Evolutionary conservation across 2,113 vertebrate genomes (phyloP), one percentile per base, ranked within the genome.

Genomic region (Neoarius graeffei): DNA sequence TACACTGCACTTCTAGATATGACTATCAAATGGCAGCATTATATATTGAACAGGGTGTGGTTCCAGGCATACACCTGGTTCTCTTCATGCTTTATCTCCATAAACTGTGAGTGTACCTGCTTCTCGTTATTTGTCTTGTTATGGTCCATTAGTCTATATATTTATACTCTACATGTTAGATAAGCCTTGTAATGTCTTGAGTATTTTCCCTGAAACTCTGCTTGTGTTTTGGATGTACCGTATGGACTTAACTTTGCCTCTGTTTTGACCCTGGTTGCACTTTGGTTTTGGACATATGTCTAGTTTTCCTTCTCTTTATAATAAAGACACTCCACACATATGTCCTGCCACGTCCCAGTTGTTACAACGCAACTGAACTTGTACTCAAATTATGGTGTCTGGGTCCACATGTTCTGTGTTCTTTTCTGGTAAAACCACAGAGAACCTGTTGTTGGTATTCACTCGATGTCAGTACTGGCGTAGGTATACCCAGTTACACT

Each of bases 351-450:
- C 27, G 4, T 81, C 56, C 15, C 80, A 81, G 23, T 23, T 81
- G 56, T 81, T 81, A 60, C 56, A 60, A 59, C 19, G 8, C 80
- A 60, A 35, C 83, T 35, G 54, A 85, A 56, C 71, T 35, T 57
- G n/a, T 56, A 35, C 64, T 85, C 6, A 71, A 52, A 73, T 85
- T 52, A 71, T 85, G 67, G 50, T 85, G 83, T 85, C 50, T 71
- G 42, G 81, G 82, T 84, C 9, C 11, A 54, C 7, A 69, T 54
- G 42, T 48, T 71, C 17, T 71, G 66, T 35, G 83, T 11, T 71
- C 27, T 84, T 84, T 52, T 56, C 66, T 71, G 50, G 83, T 85
- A 27, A 85, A 85, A 85, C 66, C 52, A 35, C 67, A 57, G 50
- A 1, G 17, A 73, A 56, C 5, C 7, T 85, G 19, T 30, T 71